These are phyloP conservation scores for fruit fly (Drosophila melanogaster) DNA, from an alignment of 1,140 invertebrate species.

Conservation along the genomic window DNA sequence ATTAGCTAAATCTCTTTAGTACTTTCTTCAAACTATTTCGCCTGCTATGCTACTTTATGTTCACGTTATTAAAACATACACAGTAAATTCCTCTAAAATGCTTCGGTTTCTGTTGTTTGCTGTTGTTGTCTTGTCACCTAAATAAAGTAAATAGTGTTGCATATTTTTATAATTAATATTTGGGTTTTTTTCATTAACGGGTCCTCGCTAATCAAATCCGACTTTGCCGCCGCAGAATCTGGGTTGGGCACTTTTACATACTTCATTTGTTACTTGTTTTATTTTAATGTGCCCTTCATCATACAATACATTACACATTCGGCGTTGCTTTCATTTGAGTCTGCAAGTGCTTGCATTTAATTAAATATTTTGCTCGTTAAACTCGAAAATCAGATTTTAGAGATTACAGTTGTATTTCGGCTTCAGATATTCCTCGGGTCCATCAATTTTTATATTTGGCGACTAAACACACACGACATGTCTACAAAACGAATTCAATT, in stretches of 20 bases:
- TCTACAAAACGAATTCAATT: slow-evolving; percentile 73
- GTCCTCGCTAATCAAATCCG: slow-evolving; percentile 74
- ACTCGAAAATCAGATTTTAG: slow-evolving; percentile 77
- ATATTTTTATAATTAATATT: slow-evolving; percentile 56
- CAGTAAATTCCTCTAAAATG: slow-evolving; percentile 81
- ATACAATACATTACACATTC: slow-evolving; percentile 59
- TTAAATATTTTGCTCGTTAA: slow-evolving; percentile 56
- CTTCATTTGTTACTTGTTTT: slow-evolving; percentile 40
- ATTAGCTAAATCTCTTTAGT: background rate
- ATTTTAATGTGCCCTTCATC: slow-evolving; percentile 58
- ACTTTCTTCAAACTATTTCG: slow-evolving; percentile 53
- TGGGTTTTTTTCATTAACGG: slow-evolving; percentile 66
- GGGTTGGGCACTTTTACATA: slow-evolving; percentile 57
- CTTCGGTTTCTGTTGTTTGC: slow-evolving; percentile 67
- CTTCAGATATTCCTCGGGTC: slow-evolving; percentile 16
- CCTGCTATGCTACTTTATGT: slow-evolving; percentile 52
- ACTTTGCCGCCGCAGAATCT: slow-evolving; percentile 61
- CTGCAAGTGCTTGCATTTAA: slow-evolving; percentile 57
- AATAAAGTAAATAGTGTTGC: slow-evolving; percentile 80
- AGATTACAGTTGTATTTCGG: slow-evolving; percentile 59
- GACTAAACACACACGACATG: slow-evolving; percentile 48
- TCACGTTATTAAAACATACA: slow-evolving; percentile 68
- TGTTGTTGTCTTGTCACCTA: slow-evolving; percentile 73
- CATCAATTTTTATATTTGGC: slow-evolving; percentile 35
- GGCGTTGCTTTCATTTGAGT: slow-evolving; percentile 48